These are phyloP conservation scores for Hippoglossus stenolepis DNA, from an alignment of 2,113 vertebrate genomes.

Conservation along the genomic window DNA sequence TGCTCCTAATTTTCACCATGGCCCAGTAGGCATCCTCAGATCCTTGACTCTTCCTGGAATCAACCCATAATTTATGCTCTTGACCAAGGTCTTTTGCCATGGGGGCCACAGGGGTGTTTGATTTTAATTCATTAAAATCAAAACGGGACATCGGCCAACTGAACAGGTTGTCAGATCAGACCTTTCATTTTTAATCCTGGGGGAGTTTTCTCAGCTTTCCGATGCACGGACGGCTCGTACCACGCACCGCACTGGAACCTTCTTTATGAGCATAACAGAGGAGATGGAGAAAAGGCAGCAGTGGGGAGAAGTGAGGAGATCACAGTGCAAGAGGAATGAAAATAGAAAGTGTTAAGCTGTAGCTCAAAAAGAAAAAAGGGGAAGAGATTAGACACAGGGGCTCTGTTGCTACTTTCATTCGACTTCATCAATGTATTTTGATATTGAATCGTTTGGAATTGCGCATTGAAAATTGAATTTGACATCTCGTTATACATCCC, in stretches of 20 bases:
- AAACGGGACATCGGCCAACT: conserved; percentile 55
- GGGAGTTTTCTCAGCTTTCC: conserved; percentile 35
- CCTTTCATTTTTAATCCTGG: conserved; percentile 38
- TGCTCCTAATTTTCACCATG: conserved; percentile 37
- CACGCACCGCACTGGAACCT: conserved; percentile 38
- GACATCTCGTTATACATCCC: conserved; percentile 44
- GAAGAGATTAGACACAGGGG: conserved; percentile 49
- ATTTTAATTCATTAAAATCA: conserved; percentile 72
- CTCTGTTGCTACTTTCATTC: conserved; percentile 53
- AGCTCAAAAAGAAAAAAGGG: conserved; percentile 39
- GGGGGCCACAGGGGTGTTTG: conserved; percentile 30
- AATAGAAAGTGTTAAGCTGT: conserved; percentile 53
- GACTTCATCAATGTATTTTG: conserved; percentile 39
- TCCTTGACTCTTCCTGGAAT: conserved; percentile 9
- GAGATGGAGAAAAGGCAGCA: conserved; percentile 33
- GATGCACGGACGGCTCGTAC: conserved; percentile 29
- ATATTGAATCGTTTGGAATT: conserved; percentile 56
- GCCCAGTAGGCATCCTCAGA: conserved; percentile 41
- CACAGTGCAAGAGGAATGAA: conserved; percentile 41
- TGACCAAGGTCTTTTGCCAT: conserved; percentile 29
- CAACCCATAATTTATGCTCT: conserved; percentile 43
- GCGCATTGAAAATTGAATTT: conserved; percentile 38
- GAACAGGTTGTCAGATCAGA: conserved; percentile 66
- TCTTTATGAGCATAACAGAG: conserved; percentile 44
- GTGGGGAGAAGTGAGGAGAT: conserved; percentile 8